Conservation (phyloP, 2,797 vertebrate species). For the Sebastes vulpes region DNA sequence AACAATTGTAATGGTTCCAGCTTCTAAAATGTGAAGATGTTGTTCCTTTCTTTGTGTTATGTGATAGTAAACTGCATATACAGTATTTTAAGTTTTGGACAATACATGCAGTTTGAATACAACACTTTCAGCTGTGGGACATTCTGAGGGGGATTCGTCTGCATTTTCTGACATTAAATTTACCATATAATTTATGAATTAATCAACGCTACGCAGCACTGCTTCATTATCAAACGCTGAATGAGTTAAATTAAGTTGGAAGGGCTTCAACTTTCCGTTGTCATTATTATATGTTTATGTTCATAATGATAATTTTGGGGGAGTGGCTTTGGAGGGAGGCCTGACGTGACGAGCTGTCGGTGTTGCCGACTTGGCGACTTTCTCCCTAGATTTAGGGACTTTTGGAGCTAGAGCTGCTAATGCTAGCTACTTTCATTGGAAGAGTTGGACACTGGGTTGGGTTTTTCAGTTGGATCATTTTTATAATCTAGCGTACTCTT, state of each 20-base stretch:
- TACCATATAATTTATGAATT: neutral
- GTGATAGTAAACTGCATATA: neutral
- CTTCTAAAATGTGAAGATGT: neutral
- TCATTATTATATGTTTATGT: neutral
- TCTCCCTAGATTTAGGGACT: neutral
- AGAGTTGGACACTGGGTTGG: neutral
- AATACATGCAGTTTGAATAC: neutral
- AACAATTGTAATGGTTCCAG: neutral
- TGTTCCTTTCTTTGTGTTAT: neutral
- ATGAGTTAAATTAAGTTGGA: neutral
- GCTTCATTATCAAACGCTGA: neutral
- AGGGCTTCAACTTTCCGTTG: neutral
- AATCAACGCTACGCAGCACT: neutral
- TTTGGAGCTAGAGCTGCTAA: neutral
- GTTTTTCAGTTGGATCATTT: neutral
- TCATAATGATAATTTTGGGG: too few species aligned
- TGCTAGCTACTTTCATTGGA: neutral
- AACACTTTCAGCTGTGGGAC: neutral
- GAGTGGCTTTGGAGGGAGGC: too few species aligned
- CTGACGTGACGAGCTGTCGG: too few species aligned
- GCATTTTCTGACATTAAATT: neutral
- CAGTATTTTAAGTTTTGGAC: neutral
- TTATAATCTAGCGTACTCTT: neutral
- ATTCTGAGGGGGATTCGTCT: neutral
- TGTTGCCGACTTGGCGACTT: neutral